Evolutionary conservation across 1,140 invertebrate species (phyloP).

Genomic region (Olivierus martensii): DNA sequence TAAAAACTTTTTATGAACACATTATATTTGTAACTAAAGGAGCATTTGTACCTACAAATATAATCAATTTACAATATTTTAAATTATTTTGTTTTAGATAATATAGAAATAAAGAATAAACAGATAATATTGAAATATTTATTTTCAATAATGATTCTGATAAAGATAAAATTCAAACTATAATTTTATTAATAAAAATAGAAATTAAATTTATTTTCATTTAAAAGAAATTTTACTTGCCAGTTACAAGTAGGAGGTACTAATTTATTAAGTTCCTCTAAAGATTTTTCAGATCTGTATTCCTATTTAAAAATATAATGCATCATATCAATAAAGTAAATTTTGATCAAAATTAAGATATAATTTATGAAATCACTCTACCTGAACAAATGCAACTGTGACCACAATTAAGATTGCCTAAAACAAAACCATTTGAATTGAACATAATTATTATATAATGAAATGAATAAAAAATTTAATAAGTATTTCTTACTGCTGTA

Average conservation of each 20-base stretch:
- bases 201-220: too few relatives aligned
- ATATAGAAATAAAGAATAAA: too few relatives aligned
- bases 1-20: too few relatives aligned
- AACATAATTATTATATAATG: constrained; percentile 1
- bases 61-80: too few relatives aligned
- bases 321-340: neutral
- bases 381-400: constrained; percentile 95
- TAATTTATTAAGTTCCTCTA: constrained; percentile 95
- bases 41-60: too few relatives aligned
- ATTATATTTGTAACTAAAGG: too few relatives aligned
- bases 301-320: constrained; percentile 39
- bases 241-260: constrained; percentile 56
- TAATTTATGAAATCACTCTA: constrained; percentile 5
- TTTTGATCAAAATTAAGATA: neutral
- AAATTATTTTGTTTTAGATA: too few relatives aligned
- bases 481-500: constrained; percentile 63
- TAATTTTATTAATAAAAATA: too few relatives aligned
- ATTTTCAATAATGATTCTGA: too few relatives aligned
- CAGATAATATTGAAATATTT: too few relatives aligned
- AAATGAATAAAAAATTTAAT: neutral
- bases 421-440: constrained; percentile 21
- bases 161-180: too few relatives aligned
- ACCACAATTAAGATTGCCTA: constrained; percentile 89
- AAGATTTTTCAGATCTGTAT: constrained; percentile 89
- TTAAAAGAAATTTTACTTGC: constrained; percentile 24